Evolutionary conservation across 53 echinoderm and acorn worm species (phyloP).

Genomic region (Astropecten irregularis): DNA sequence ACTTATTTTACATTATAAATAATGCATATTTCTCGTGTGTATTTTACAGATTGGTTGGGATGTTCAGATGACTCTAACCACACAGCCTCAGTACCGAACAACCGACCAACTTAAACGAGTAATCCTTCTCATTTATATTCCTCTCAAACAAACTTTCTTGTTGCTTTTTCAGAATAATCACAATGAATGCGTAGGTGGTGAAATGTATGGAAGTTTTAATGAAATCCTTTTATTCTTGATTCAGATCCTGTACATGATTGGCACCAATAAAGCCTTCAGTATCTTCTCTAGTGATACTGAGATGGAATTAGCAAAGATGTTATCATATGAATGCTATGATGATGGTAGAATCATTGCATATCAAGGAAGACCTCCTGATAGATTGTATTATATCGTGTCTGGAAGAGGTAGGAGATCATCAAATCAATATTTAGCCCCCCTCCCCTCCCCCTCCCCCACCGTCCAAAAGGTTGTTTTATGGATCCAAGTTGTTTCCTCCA

Average conservation of each 20-base stretch:
- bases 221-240: no score
- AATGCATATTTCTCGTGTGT: neutral
- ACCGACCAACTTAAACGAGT: slow-evolving; percentile 28
- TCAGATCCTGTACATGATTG: slow-evolving; percentile 70
- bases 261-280: slow-evolving; percentile 69
- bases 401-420: slow-evolving; percentile 80
- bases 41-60: slow-evolving; percentile 39
- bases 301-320: slow-evolving; percentile 60
- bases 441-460: no score
- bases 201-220: no score
- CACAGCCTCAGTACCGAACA: slow-evolving; percentile 46
- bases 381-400: slow-evolving; percentile 82
- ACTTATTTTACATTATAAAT: no score
- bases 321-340: slow-evolving; percentile 78
- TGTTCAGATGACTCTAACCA: slow-evolving; percentile 36
- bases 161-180: no score
- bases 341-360: slow-evolving; percentile 74
- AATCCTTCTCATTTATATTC: neutral
- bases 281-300: slow-evolving; percentile 77
- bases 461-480: no score
- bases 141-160: no score
- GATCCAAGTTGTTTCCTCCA: no score
- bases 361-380: slow-evolving; percentile 65
- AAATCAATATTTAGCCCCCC: no score
- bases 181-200: no score